Percentiles rank a stretch among this genome's conserved stretches.
phyloP scores from a whole-genome alignment of 2,888 invertebrate species.

The Drosophila ustulata region DNA sequence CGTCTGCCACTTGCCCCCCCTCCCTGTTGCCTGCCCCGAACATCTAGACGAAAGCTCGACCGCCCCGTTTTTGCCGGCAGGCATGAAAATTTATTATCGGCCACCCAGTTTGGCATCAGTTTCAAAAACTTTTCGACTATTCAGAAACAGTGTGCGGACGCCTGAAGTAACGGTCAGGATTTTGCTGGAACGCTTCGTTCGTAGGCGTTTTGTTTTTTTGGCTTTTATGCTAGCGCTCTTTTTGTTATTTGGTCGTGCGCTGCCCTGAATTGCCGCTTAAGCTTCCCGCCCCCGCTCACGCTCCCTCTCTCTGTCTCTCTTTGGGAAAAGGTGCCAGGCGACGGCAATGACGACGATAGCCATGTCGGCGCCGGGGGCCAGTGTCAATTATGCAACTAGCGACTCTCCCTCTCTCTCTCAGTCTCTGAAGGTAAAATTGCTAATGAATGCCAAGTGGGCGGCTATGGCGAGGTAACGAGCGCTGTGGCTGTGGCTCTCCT shows the following conservation, averaged over 20 bases:
- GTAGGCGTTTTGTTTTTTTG: conserved; percentile 22
- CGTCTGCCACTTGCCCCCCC: not conserved
- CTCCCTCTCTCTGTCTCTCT: not conserved
- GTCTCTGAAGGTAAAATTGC: conserved; percentile 71
- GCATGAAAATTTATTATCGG: conserved; percentile 78
- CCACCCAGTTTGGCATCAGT: conserved; percentile 75
- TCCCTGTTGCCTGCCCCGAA: not conserved
- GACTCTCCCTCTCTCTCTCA: conserved; percentile 33
- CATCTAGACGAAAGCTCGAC: conserved; percentile 2
- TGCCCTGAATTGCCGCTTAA: conserved; percentile 65
- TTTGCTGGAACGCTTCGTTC: conserved; percentile 16
- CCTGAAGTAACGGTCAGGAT: conserved; percentile 30
- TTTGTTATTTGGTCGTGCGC: conserved; percentile 79
- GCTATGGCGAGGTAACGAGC: conserved; percentile 27
- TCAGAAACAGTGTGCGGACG: conserved; percentile 45
- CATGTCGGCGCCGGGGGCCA: conserved; percentile 52
- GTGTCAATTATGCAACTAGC: conserved; percentile 76
- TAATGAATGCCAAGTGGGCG: conserved; percentile 77
- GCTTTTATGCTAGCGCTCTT: conserved; percentile 14
- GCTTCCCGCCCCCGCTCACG: conserved; percentile 16
- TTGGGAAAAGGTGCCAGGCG: conserved; percentile 43
- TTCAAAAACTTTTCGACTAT: conserved; percentile 78
- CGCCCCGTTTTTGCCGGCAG: conserved; percentile 36
- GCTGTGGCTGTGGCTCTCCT: not conserved
- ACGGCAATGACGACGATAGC: conserved; percentile 22